Percentiles rank a stretch among this genome's conserved stretches.
Evolutionary conservation across 2,113 vertebrate genomes (phyloP).

Genomic region (Prochilodus magdalenae): DNA sequence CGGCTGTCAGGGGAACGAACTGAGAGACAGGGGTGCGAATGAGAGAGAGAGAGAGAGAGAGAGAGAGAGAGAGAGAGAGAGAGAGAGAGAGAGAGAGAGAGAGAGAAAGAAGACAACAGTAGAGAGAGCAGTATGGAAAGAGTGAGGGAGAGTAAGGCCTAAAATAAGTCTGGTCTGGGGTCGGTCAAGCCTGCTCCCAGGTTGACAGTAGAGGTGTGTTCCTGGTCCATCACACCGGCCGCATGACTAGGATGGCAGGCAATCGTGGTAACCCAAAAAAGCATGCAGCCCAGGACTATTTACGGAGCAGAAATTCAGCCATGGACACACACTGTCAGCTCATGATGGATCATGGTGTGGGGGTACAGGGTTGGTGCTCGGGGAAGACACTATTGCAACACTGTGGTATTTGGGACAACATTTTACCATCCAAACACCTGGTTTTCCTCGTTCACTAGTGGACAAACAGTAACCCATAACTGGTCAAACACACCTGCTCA

Average conservation of each 20-base stretch:
- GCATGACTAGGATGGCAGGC: conserved; percentile 77
- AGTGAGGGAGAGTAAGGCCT: conserved; percentile 54
- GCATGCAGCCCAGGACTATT: conserved; percentile 77
- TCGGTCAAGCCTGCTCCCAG: conserved; percentile 61
- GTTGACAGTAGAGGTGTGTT: conserved; percentile 56
- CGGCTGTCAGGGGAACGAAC: conserved; percentile 19
- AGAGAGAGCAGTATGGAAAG: conserved; percentile 26
- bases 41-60: conserved; percentile 31
- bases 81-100: conserved; percentile 49
- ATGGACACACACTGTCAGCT: conserved; percentile 69
- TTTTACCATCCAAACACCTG: conserved; percentile 51
- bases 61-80: conserved; percentile 9
- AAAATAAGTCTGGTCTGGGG: conserved; percentile 77
- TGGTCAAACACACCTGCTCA: conserved; percentile 32
- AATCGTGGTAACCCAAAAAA: conserved; percentile 68
- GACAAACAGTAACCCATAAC: conserved; percentile 34
- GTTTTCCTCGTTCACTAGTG: conserved; percentile 30
- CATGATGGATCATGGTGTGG: conserved; percentile 71
- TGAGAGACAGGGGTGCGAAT: background rate
- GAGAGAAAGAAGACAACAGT: conserved; percentile 14
- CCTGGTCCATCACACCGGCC: conserved; percentile 70
- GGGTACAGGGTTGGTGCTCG: conserved; percentile 40
- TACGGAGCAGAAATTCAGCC: conserved; percentile 77
- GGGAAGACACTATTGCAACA: conserved; percentile 34
- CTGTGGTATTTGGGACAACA: conserved; percentile 47